phyloP scores from a whole-genome alignment of 2,888 invertebrate species.

The Tryphoninae sp. region DNA sequence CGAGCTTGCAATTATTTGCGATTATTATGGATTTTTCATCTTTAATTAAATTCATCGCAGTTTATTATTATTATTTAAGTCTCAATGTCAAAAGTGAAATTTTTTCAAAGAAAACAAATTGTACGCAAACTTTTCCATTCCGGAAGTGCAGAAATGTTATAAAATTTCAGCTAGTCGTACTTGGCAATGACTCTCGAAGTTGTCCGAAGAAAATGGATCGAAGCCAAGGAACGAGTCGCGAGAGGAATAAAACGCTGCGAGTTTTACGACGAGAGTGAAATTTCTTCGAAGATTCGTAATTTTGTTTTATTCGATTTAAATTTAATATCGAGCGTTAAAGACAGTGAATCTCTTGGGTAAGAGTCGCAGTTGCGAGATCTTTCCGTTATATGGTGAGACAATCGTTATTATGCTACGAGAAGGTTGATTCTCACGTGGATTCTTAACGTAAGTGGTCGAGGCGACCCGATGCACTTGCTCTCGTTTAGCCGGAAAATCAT shows the following conservation, averaged over 20 bases:
- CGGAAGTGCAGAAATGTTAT: constrained; percentile 1
- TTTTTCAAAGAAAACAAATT: background rate
- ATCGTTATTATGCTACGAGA: constrained; percentile 8
- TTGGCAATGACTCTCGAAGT: constrained; percentile 32
- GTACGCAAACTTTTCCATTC: background rate
- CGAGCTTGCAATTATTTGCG: too few relatives aligned
- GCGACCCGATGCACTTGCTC: constrained; percentile 40
- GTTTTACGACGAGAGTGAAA: background rate
- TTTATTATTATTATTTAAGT: too few relatives aligned
- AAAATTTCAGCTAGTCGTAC: constrained; percentile 6
- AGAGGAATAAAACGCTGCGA: background rate
- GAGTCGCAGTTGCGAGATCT: too few relatives aligned
- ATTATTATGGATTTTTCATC: too few relatives aligned
- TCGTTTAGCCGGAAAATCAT: constrained; percentile 50
- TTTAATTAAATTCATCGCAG: too few relatives aligned
- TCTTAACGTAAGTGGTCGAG: constrained; percentile 23
- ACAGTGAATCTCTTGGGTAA: background rate
- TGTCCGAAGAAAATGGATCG: constrained; percentile 36
- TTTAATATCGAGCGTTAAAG: background rate
- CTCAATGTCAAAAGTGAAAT: background rate
- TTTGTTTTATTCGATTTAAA: background rate
- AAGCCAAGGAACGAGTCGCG: constrained; percentile 24
- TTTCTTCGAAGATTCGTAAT: background rate
- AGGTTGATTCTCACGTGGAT: constrained; percentile 34
- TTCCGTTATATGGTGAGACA: background rate